Evolutionary conservation across 2,797 vertebrate species (phyloP).

Genomic region (Macropus fuliginosus): DNA sequence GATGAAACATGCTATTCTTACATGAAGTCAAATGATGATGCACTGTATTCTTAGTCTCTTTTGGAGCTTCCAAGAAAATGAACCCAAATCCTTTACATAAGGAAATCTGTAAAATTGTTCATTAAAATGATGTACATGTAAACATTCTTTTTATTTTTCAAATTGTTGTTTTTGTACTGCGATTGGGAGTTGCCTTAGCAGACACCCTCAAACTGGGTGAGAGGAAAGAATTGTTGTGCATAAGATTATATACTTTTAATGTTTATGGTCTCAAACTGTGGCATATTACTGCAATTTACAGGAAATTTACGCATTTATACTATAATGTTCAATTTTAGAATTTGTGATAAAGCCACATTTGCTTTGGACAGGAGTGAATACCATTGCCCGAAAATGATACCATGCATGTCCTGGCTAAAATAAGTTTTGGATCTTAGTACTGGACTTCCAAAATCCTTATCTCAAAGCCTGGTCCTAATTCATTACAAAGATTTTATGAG

Average conservation of each 20-base stretch:
- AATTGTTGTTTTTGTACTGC: neutral
- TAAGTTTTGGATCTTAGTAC: neutral
- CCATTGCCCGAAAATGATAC: neutral
- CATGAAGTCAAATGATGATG: conserved; percentile 83
- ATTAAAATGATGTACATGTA: conserved; percentile 20
- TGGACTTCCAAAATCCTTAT: neutral
- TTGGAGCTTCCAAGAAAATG: conserved; percentile 47
- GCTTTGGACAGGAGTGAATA: conserved; percentile 12
- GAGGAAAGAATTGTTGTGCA: conserved; percentile 4
- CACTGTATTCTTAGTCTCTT: conserved; percentile 76
- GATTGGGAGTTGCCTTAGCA: conserved; percentile 12
- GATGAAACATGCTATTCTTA: conserved; percentile 77
- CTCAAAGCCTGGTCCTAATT: neutral
- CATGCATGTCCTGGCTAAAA: neutral
- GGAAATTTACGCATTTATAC: neutral
- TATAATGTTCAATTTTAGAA: conserved; percentile 33
- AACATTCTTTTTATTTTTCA: neutral
- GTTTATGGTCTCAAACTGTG: conserved; percentile 9
- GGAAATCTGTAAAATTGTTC: conserved; percentile 33
- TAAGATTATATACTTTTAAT: neutral
- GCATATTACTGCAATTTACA: conserved; percentile 22
- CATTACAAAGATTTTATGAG: neutral
- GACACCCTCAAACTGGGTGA: neutral
- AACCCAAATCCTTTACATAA: conserved; percentile 43
- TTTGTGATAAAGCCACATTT: conserved; percentile 23